These are phyloP conservation scores for Corvus hawaiiensis DNA, from an alignment of 2,113 vertebrate species.

Conservation along the genomic window DNA sequence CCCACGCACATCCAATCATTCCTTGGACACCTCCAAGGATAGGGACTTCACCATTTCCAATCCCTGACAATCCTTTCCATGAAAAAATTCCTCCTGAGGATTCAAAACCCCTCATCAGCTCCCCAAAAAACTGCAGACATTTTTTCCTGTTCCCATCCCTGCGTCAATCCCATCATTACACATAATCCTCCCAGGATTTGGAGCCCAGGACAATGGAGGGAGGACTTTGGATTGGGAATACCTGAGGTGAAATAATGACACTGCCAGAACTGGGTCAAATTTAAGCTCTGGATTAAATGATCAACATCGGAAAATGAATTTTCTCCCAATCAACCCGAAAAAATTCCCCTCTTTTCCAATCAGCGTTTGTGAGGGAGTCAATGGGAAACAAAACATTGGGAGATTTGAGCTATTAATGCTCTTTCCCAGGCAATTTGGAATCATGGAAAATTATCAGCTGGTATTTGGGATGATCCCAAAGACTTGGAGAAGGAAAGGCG, in stretches of 20 bases:
- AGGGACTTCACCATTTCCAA: not conserved
- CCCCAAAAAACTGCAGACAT: not conserved
- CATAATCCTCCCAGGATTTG: conserved; percentile 30
- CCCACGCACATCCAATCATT: not conserved
- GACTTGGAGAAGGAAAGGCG: not conserved
- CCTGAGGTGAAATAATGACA: conserved; percentile 11
- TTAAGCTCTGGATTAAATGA: conserved; percentile 45
- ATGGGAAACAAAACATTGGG: not conserved
- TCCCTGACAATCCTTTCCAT: not conserved
- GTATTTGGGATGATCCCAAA: not conserved
- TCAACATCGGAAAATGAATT: not conserved
- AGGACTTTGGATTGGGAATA: conserved; percentile 30
- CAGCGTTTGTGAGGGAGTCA: not conserved
- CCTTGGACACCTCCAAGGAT: not conserved
- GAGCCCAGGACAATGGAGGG: not conserved
- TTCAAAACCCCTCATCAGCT: conserved; percentile 6
- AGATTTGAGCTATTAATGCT: not conserved
- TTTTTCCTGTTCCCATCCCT: not conserved
- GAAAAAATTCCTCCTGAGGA: not conserved
- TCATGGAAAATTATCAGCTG: not conserved
- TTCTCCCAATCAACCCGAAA: not conserved
- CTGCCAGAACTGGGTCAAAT: conserved; percentile 21
- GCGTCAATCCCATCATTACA: conserved; percentile 2
- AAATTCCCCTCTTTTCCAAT: not conserved
- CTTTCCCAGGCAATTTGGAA: not conserved